Evolutionary conservation across 2,797 vertebrate species (phyloP), one percentile per base, ranked within the genome.

Genomic region (Pipistrellus kuhlii): DNA sequence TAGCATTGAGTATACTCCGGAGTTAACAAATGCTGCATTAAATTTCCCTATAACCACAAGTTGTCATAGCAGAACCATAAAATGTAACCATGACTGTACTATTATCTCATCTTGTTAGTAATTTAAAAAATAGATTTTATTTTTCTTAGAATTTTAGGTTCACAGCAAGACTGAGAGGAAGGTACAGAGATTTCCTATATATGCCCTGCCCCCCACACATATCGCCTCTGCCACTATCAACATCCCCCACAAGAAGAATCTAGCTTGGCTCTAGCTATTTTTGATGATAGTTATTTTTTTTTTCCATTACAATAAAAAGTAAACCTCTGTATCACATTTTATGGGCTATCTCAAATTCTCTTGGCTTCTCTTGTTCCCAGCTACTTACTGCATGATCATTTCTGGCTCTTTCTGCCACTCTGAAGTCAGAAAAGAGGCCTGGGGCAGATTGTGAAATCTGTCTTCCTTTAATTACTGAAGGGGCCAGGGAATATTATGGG

Each of bases 101-200:
- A 21, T 4, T 32, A 3, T 78, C 77, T 80, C 35, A 80, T 53
- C 77, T 93, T 78, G 30, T 80, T 69, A 83, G 15, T 9, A 35
- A 68, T 80, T 86, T 35, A 20, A 68, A 85, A 88, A 91, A 73
- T 20, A 23, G 48, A 68, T 6, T 69, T 84, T 35, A 17, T 86
- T 46, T 46, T 81, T 69, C 41, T 86, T 68, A 59, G 27, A 59
- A 44, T 88, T 84, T 88, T 80, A 80, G 38, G n/a, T 51, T 90
- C 35, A 73, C 27, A 68, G 64, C 32, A 84, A 72, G 73, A 35
- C 8, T 25, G 41, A 84, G 46, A 27, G n/a, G 48, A 35, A 93
- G 51, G n/a, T 25, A 38, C 14, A 68, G 66, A 66, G 71, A 84
- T 73, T 73, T 75, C 73, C 27, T 35, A 53, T n/a, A 27, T 14